Evolutionary conservation across 1,140 invertebrate genomes (phyloP).

Genomic region (Mamestra configurata): DNA sequence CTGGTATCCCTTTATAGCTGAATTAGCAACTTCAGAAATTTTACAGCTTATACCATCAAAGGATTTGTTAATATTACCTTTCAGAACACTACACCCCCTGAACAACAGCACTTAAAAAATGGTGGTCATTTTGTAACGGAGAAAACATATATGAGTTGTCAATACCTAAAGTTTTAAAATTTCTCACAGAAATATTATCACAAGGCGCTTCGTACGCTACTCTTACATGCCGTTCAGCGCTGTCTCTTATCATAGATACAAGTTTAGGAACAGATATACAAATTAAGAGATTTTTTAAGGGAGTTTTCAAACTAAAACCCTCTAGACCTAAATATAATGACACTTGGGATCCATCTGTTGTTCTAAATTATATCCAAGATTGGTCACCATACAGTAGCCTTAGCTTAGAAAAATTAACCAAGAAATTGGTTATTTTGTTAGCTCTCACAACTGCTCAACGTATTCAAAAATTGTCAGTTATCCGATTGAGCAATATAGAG

Average conservation of each 20-base stretch:
- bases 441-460: conserved; percentile 11
- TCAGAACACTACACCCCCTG: conserved; percentile 5
- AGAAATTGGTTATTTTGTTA: neutral
- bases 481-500: conserved; percentile 4
- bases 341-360: conserved; percentile 13
- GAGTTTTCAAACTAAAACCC: neutral
- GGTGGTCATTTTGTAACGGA: neutral
- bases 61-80: neutral
- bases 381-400: conserved; percentile 1
- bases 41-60: neutral
- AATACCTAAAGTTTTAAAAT: conserved; percentile 11
- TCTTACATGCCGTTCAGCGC: conserved; percentile 2
- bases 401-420: conserved; percentile 1
- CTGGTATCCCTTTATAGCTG: neutral
- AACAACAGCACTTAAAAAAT: conserved; percentile 6
- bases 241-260: neutral
- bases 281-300: conserved; percentile 8
- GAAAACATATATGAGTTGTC: neutral
- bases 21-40: conserved; percentile 8
- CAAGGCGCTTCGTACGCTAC: conserved; percentile 6
- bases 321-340: conserved; percentile 9
- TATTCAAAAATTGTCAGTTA: conserved; percentile 1
- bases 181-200: conserved; percentile 4
- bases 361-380: neutral
- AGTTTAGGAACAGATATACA: conserved; percentile 2